Percentiles rank a stretch among this genome's conserved stretches.
Evolutionary conservation across 2,113 vertebrate species (phyloP).

Genomic region (Origma solitaria): DNA sequence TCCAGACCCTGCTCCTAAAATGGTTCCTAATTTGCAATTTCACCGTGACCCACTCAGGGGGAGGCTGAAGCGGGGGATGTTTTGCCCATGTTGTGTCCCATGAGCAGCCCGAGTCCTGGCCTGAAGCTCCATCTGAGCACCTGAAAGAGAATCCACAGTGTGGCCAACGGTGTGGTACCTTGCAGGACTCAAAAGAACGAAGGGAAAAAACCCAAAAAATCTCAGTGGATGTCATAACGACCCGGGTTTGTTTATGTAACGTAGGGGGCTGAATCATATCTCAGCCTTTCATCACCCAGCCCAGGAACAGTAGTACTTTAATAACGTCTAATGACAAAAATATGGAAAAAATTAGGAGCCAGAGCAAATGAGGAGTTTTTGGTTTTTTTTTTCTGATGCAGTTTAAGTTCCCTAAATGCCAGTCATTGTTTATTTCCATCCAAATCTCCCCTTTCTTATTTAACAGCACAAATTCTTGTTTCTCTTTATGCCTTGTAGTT

Average conservation of each 20-base stretch:
- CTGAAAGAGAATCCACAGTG: not conserved
- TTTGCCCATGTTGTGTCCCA: not conserved
- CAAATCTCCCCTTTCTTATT: constrained; percentile 7
- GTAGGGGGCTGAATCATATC: constrained; percentile 35
- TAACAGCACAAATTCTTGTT: not conserved
- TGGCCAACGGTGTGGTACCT: rapidly evolving
- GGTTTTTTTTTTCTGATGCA: not conserved
- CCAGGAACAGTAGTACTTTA: constrained; percentile 63
- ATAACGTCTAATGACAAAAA: constrained; percentile 47
- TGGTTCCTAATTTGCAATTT: not conserved
- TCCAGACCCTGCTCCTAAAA: constrained; percentile 6
- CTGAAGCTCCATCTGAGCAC: not conserved
- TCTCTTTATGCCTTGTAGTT: not conserved
- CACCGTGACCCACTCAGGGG: not conserved
- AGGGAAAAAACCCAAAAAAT: not conserved
- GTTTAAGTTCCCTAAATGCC: constrained; percentile 43
- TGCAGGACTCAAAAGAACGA: not conserved
- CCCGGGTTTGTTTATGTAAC: not conserved
- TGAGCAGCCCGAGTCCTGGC: not conserved
- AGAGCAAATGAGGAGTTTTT: not conserved
- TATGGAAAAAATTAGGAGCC: constrained; percentile 60
- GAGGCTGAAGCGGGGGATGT: not conserved
- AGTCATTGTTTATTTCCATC: constrained; percentile 60
- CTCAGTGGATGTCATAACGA: not conserved
- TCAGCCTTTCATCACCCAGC: constrained; percentile 40